A percentile compares a stretch with the other conserved stretches of the same genome.
phyloP scores from a whole-genome alignment of 2,797 vertebrate species.

The Phataginus tetradactyla region DNA sequence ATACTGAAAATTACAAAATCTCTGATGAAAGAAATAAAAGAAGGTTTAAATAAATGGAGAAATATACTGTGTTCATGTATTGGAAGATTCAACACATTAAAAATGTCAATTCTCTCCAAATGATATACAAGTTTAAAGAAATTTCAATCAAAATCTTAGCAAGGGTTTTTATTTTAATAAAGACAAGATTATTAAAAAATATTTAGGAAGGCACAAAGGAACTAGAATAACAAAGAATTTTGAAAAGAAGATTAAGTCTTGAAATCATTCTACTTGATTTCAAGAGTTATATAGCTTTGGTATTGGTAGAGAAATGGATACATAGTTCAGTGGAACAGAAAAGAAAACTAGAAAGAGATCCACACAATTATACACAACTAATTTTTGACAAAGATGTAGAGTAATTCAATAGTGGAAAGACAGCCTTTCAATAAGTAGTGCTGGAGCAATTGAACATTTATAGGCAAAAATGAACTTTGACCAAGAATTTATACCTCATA shows the following conservation, averaged over 20 bases:
- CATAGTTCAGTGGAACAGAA: neutral
- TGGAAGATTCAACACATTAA: neutral
- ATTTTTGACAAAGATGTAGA: neutral
- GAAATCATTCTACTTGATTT: neutral
- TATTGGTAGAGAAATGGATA: neutral
- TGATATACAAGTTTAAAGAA: neutral
- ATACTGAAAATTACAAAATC: neutral
- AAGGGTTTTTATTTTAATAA: neutral
- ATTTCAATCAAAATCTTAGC: neutral
- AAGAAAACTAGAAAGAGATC: neutral
- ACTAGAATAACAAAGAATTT: neutral
- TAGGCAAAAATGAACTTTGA: neutral
- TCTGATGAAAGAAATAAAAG: neutral
- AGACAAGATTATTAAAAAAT: neutral
- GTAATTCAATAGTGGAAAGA: neutral
- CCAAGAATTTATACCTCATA: neutral
- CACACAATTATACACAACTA: neutral
- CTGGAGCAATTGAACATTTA: neutral
- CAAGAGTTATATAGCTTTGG: neutral
- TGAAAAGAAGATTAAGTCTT: neutral
- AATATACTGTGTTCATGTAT: neutral
- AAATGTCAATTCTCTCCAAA: neutral
- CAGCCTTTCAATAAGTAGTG: neutral
- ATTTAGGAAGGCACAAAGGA: neutral
- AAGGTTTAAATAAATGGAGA: neutral